These are phyloP conservation scores for Steromphala cineraria DNA, from an alignment of 2,888 invertebrate species.

Conservation along the genomic window DNA sequence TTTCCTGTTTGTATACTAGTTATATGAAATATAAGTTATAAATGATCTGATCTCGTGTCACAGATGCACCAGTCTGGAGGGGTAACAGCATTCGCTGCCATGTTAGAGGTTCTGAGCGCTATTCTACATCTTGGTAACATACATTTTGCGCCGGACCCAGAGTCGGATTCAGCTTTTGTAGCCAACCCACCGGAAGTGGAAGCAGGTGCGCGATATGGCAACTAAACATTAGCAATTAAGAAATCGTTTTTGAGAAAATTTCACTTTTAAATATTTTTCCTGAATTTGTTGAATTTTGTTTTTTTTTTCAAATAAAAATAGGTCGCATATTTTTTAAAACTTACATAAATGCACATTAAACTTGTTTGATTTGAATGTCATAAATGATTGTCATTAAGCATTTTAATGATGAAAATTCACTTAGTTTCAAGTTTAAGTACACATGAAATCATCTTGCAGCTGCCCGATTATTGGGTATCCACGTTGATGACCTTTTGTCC, in stretches of 20 bases:
- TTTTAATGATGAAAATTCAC: too few relatives aligned
- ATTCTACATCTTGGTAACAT: not conserved
- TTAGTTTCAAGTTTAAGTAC: too few relatives aligned
- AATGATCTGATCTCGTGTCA: not conserved
- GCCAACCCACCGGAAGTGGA: not conserved
- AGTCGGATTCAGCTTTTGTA: not conserved
- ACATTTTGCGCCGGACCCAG: constrained; percentile 13
- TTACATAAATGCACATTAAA: too few relatives aligned
- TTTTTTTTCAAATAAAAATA: too few relatives aligned
- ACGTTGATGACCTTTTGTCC: not conserved
- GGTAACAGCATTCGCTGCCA: not conserved
- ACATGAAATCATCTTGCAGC: not conserved
- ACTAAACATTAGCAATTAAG: too few relatives aligned
- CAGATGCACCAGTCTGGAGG: not conserved
- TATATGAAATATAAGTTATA: not conserved
- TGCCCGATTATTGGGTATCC: not conserved
- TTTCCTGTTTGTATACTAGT: too few relatives aligned
- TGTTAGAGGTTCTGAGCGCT: not conserved
- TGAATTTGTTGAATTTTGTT: too few relatives aligned
- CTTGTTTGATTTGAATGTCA: too few relatives aligned
- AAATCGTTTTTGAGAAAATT: too few relatives aligned
- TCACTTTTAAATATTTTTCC: too few relatives aligned
- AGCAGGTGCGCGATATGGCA: not conserved
- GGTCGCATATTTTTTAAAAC: too few relatives aligned
- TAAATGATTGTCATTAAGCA: too few relatives aligned